Percentiles rank a stretch among this genome's conserved stretches.
Evolutionary conservation across 2,888 invertebrate genomes (phyloP).

Genomic region (Geotrupes spiniger): DNA sequence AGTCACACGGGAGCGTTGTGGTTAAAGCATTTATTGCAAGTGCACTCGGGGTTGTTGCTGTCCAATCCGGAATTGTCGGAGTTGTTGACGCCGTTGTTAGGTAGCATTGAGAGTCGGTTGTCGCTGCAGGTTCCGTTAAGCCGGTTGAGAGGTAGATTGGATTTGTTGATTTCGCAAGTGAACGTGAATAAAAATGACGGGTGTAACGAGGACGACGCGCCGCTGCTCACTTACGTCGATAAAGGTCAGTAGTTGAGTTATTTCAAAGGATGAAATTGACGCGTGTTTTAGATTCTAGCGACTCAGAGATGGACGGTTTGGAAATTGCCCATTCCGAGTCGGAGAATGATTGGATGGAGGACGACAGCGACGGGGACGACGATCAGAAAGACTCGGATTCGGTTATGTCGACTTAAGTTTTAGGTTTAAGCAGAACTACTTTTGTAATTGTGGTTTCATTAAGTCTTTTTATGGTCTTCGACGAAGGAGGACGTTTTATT

Average conservation of each 20-base stretch:
- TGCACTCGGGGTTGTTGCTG: conserved; percentile 61
- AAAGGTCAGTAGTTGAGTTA: conserved; percentile 46
- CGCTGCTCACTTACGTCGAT: conserved; percentile 57
- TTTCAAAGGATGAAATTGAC: background rate
- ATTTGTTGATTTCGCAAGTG: conserved; percentile 58
- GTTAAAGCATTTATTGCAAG: conserved; percentile 58
- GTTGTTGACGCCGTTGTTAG: conserved; percentile 56
- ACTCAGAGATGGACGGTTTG: conserved; percentile 43
- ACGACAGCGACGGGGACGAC: conserved; percentile 40
- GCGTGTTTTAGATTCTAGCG: conserved; percentile 38
- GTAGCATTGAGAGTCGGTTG: conserved; percentile 57
- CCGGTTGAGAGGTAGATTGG: conserved; percentile 60
- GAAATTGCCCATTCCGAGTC: conserved; percentile 41
- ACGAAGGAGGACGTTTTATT: too few species aligned
- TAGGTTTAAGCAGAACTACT: too few species aligned
- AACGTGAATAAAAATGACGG: conserved; percentile 42
- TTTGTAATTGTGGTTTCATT: too few species aligned
- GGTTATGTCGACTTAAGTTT: conserved; percentile 25
- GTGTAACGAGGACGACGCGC: conserved; percentile 48
- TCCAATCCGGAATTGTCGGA: conserved; percentile 60
- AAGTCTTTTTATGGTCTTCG: too few species aligned
- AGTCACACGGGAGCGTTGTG: conserved; percentile 55
- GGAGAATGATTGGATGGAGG: conserved; percentile 47
- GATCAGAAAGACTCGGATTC: conserved; percentile 26
- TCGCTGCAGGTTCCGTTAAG: conserved; percentile 55